These are phyloP conservation scores for Malacoraja senta DNA, from an alignment of 2,797 vertebrate species.

Conservation along the genomic window DNA sequence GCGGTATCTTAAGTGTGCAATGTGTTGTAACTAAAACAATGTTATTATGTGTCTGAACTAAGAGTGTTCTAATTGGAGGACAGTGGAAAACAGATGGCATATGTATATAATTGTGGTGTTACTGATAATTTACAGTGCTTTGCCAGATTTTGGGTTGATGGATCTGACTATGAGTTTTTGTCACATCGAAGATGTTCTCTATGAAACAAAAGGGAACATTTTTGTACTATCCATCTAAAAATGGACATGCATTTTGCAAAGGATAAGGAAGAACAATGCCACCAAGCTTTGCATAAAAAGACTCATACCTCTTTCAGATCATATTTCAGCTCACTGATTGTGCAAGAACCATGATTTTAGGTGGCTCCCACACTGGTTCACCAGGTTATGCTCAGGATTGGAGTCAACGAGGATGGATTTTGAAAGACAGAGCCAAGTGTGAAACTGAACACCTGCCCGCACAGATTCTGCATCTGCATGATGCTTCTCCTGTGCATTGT, in stretches of 20 bases:
- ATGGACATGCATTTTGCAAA: not conserved
- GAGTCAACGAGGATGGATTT: no score
- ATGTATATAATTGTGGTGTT: not conserved
- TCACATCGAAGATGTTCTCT: not conserved
- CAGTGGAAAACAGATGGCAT: not conserved
- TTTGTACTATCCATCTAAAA: not conserved
- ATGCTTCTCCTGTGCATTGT: not conserved
- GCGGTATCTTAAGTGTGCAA: no score
- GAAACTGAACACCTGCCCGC: not conserved
- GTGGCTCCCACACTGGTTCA: no score
- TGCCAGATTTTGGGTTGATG: not conserved
- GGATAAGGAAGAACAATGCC: not conserved
- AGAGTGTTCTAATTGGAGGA: not conserved
- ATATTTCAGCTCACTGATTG: not conserved
- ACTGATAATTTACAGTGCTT: not conserved
- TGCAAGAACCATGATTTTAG: no score
- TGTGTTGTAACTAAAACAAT: no score
- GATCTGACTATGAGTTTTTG: not conserved
- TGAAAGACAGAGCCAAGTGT: not conserved
- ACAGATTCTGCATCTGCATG: not conserved
- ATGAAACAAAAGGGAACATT: not conserved
- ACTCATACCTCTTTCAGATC: not conserved
- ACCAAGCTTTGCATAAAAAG: not conserved
- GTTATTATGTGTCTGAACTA: not conserved
- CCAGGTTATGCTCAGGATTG: no score